Conservation (phyloP, 1,140 invertebrate genomes). For the Zaprionus gabonicus region DNA sequence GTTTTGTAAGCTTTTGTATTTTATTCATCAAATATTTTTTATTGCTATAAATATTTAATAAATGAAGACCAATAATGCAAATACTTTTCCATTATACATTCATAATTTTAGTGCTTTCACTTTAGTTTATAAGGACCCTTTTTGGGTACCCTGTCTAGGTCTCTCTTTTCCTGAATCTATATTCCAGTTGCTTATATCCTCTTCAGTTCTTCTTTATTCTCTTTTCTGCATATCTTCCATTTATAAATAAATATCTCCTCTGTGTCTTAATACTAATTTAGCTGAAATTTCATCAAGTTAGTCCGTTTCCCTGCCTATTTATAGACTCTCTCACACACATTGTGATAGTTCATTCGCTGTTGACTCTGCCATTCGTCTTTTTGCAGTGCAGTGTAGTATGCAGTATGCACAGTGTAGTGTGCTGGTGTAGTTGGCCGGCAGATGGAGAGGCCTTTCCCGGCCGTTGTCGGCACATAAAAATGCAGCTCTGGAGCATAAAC, state of each 20-base stretch:
- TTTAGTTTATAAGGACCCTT: no score
- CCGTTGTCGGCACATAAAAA: slow-evolving; percentile 68
- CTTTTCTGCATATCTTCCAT: background rate
- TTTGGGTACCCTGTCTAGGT: no score
- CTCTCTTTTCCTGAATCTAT: no score
- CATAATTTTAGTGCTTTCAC: no score
- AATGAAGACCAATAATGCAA: no score
- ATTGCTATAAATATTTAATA: no score
- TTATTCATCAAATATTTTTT: no score
- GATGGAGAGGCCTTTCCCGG: slow-evolving; percentile 59
- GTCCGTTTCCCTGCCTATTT: background rate
- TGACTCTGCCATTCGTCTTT: background rate
- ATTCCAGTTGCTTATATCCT: no score
- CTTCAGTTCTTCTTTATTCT: background rate
- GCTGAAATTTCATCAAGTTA: background rate
- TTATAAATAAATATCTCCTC: background rate
- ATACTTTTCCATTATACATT: no score
- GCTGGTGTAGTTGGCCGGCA: slow-evolving; percentile 24
- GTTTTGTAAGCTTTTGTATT: no score
- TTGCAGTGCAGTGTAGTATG: slow-evolving; percentile 45
- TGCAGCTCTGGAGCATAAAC: slow-evolving; percentile 76
- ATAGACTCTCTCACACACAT: background rate
- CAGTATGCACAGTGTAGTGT: slow-evolving; percentile 5
- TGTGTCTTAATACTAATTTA: background rate
- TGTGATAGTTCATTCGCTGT: background rate